phyloP scores from a whole-genome alignment of 2,113 vertebrate genomes.

The Cynocephalus volans region DNA sequence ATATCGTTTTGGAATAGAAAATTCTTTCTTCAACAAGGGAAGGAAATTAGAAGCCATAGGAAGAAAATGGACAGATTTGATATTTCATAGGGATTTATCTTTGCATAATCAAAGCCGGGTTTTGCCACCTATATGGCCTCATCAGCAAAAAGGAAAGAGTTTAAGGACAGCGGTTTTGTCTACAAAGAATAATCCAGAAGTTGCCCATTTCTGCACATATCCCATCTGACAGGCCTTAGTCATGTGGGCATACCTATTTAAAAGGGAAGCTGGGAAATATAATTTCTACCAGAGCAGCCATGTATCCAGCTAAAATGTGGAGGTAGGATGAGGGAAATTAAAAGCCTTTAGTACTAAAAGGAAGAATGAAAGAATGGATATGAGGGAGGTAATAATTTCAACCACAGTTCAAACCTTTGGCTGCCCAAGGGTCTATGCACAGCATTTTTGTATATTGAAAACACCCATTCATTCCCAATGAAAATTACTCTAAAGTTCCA shows the following conservation, averaged over 20 bases:
- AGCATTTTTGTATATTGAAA: not conserved
- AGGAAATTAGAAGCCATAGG: not conserved
- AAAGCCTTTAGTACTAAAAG: not conserved
- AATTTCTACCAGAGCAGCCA: not conserved
- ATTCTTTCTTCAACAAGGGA: not conserved
- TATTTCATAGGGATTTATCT: not conserved
- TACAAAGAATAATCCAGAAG: not conserved
- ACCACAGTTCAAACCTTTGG: not conserved
- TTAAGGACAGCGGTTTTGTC: not conserved
- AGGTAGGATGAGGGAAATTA: fast-evolving
- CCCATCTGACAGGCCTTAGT: not conserved
- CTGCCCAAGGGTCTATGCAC: too few relatives aligned
- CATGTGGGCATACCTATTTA: not conserved
- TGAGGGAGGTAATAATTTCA: not conserved
- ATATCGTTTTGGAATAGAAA: not conserved
- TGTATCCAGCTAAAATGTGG: not conserved
- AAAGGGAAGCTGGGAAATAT: not conserved
- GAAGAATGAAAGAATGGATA: not conserved
- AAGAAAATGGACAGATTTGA: not conserved
- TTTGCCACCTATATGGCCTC: not conserved
- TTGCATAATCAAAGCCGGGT: not conserved
- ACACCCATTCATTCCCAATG: not conserved
- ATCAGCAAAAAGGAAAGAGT: not conserved
- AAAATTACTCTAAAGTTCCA: not conserved
- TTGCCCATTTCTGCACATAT: not conserved